These are phyloP conservation scores for Eulemur rubriventer DNA, from an alignment of 2,797 vertebrate species.

Conservation along the genomic window DNA sequence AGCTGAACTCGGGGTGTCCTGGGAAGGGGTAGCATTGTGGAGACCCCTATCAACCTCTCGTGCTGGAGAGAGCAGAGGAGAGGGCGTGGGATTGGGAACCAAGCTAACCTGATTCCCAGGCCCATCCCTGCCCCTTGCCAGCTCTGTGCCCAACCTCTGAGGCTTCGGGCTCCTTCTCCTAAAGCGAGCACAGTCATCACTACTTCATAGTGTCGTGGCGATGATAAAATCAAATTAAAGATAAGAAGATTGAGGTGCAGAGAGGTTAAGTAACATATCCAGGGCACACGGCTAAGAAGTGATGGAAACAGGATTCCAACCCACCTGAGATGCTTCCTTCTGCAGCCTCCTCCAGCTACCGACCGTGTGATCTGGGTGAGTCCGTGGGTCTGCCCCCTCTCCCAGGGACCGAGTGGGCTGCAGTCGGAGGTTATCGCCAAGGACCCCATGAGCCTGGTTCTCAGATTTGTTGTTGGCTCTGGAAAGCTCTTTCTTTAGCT, in stretches of 20 bases:
- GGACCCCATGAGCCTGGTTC: background rate
- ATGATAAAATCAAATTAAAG: background rate
- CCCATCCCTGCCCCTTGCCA: background rate
- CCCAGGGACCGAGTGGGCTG: background rate
- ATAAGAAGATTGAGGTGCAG: background rate
- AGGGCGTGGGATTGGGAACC: background rate
- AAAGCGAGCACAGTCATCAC: background rate
- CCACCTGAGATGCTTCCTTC: background rate
- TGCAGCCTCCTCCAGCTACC: background rate
- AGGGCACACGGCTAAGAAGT: background rate
- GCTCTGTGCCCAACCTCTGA: background rate
- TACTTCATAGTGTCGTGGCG: accelerated
- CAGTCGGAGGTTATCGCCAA: background rate
- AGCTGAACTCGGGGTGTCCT: background rate
- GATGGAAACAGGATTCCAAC: background rate
- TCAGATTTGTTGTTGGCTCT: background rate
- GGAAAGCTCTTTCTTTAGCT: background rate
- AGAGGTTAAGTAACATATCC: background rate
- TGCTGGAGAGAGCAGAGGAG: background rate
- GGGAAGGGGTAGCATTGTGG: background rate
- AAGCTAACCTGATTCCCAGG: background rate
- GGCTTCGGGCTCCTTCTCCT: background rate
- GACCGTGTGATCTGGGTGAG: background rate
- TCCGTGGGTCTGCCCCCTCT: background rate
- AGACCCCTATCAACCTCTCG: background rate